Base-by-base conservation (phyloP, 2,113 vertebrate genomes). In the Oryzias javanicus region DNA sequence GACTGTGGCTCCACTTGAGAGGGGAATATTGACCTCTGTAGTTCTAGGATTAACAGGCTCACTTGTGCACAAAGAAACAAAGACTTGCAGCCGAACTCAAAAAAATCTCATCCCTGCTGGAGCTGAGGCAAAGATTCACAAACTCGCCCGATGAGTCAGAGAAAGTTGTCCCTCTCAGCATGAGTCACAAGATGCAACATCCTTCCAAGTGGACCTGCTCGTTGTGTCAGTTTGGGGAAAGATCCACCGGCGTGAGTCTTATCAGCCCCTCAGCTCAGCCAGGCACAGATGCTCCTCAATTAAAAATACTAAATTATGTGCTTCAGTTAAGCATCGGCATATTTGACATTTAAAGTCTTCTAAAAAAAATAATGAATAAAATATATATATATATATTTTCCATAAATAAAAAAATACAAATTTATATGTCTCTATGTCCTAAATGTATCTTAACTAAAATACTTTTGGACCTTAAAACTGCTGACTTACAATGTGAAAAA, bases 141-240 rank as follows among this genome's bases (percentile, higher is more conserved):
- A 46, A 44, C 56, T 40, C 0, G 49, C 25, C 53, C 35, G 66
- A 52, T 69, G 75, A 77, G 49, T 73, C 70, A 62, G 42, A 64
- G 20, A 13, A 70, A 64, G 62, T 54, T 58, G 54, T 56, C 71
- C 70, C 76, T 84, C 64, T 70, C 66, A 55, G 49, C 52, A 67
- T 72, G 42, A 84, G 51, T 79, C 72, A 75, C 62, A 61, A 70
- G 54, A 62, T 54, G 52, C 49, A 70, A 62, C 76, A 53, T 62
- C 49, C 42, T 53, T 53, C 74, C 67, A 65, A 12, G 50, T 56
- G 66, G 67, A 20, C 54, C n/a, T 55, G 67, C 19, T 69, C n/a
- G 56, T 42, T 56, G 70, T 63, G 16, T 64, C 52, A 76, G 64
- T 75, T 71, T 70, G 22, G 42, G 57, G 25, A 57, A 80, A 72